Conservation (phyloP, 2,888 invertebrate genomes). For the Mactromeris polynyma region DNA sequence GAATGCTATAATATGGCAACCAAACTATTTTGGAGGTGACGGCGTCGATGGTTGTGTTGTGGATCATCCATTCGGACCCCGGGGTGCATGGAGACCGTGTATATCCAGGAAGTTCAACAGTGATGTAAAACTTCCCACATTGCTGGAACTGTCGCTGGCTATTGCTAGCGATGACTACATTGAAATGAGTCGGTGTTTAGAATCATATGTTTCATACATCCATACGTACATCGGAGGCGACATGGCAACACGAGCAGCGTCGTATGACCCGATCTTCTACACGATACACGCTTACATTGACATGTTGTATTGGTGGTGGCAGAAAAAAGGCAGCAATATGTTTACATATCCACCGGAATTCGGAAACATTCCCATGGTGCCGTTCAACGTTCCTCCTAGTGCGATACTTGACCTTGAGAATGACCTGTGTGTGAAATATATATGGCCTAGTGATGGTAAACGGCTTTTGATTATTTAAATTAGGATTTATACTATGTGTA, state of each 20-base stretch:
- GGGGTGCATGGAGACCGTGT: constrained; percentile 83
- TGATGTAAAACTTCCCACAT: constrained; percentile 79
- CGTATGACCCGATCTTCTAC: constrained; percentile 84
- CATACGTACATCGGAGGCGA: constrained; percentile 84
- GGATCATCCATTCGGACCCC: constrained; percentile 84
- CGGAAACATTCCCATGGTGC: constrained; percentile 83
- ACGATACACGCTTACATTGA: constrained; percentile 82
- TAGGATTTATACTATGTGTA: background rate
- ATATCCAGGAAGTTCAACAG: constrained; percentile 82
- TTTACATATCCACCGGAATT: constrained; percentile 81
- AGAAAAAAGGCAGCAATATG: constrained; percentile 79
- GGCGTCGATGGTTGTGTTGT: constrained; percentile 81
- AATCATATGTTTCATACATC: constrained; percentile 80
- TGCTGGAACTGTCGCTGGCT: constrained; percentile 80
- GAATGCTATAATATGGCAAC: constrained; percentile 84
- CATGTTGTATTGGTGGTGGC: constrained; percentile 84
- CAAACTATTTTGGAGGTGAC: constrained; percentile 85
- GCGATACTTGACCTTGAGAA: constrained; percentile 79
- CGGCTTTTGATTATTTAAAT: background rate
- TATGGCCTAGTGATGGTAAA: constrained; percentile 76
- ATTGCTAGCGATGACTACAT: constrained; percentile 80
- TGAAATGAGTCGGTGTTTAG: constrained; percentile 82
- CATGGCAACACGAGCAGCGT: constrained; percentile 80
- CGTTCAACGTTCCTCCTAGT: constrained; percentile 81
- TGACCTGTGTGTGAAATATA: constrained; percentile 81